A percentile compares a stretch with the other conserved stretches of the same genome.
Evolutionary conservation across 2,113 vertebrate genomes (phyloP).

Genomic region (Lophotis ruficrista): DNA sequence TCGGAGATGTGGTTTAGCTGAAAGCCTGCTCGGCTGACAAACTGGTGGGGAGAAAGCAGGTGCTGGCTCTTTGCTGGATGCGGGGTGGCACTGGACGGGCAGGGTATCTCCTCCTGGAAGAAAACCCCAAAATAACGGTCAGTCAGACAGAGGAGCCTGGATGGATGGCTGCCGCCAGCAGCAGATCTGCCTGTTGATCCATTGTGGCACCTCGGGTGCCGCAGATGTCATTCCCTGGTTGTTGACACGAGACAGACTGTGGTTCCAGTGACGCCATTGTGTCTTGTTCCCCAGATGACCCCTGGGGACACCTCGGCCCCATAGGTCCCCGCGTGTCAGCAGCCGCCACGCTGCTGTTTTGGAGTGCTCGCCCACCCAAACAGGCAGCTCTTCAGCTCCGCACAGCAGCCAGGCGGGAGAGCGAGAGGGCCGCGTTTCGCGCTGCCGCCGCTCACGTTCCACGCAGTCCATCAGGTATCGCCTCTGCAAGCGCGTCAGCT

Average conservation of each 20-base stretch:
- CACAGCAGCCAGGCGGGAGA: neutral
- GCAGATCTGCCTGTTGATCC: neutral
- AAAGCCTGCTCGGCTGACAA: neutral
- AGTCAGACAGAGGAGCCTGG: neutral
- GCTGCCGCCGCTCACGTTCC: conserved; percentile 72
- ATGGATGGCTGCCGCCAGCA: neutral
- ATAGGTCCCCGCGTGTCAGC: fast-evolving
- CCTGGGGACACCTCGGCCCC: fast-evolving
- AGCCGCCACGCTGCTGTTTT: neutral
- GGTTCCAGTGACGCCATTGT: neutral
- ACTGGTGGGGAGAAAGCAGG: neutral
- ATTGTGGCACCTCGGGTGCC: neutral
- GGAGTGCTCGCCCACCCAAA: neutral
- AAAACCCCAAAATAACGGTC: neutral
- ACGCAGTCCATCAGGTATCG: conserved; percentile 77
- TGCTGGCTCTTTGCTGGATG: conserved; percentile 46
- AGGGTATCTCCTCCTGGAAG: conserved; percentile 79
- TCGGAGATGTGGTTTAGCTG: conserved; percentile 74
- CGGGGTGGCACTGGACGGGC: conserved; percentile 68
- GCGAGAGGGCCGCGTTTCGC: too few relatives aligned
- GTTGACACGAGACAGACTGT: neutral
- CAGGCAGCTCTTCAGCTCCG: neutral
- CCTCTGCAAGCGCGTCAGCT: conserved; percentile 80
- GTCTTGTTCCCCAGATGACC: neutral
- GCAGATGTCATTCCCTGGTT: neutral